Evolutionary conservation across 2,797 vertebrate species (phyloP), one percentile per base, ranked within the genome.

Genomic region (Chaetodon trifasciatus): DNA sequence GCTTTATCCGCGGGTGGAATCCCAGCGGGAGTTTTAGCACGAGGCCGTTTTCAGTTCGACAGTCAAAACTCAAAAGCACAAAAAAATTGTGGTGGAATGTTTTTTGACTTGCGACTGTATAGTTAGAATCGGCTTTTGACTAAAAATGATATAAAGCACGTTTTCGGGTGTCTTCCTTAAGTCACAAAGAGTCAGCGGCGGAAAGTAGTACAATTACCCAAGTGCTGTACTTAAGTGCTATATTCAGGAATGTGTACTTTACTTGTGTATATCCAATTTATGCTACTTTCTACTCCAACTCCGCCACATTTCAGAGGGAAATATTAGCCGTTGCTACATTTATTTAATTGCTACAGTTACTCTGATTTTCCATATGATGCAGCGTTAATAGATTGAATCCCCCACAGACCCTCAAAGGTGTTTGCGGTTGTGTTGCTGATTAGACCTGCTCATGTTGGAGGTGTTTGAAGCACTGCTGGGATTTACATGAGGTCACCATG

Each of bases 21-120:
- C 78, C 67, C 89, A 35, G 55, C 28, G 82, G 79, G 78, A 67
- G 77, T 72, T 78, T 64, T 44, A 81, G 61, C 68, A 71, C 15
- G 39, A 50, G 76, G 85, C 46, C 23, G 28, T 65, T 73, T 79
- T 77, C 66, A 63, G 62, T 58, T 44, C 64, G 70, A 78, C 72
- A 70, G 62, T 64, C 55, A 47, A 75, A 70, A 57, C 49, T 70
- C 16, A 73, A 58, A 73, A 49, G 32, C 28, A 28, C 47, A 42
- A 23, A 52, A 46, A 42, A 24, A 46, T 37, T 6, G 8, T 32
- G 9, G 28, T 42, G 44, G 47, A 52, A 46, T 47, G 47, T 42
- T 70, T 70, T 44, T 65, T 50, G 19, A 50, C 61, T 39, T 56
- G 21, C 49, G 35, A 42, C 28, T 67, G 0, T 37, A 11, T 46